Evolutionary conservation across 2,888 invertebrate species (phyloP), one percentile per base, ranked within the genome.

Genomic region (Epinotia ramella): DNA sequence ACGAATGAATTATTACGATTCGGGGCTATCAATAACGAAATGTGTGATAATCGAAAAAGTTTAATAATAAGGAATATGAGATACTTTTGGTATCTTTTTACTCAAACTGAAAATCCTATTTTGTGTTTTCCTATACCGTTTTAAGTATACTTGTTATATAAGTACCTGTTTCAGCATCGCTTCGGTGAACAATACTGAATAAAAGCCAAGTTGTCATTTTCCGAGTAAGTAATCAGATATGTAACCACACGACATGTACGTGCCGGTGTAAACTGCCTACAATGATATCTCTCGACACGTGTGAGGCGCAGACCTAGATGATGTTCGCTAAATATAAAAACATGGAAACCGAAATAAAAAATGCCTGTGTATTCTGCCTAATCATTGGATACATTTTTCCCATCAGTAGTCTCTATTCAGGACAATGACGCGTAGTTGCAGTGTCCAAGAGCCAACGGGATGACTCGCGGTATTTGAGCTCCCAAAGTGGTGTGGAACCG

Each of bases 41-140:
- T 87, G 88, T 88, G 88, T 88, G 85, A 88, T 91, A 90, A 91
- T 91, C 88, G 88, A 88, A 89, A 89, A 91, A 89, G 82, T 90
- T 90, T 85, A 81, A 79, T 80, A 82, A 85, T 82, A 78, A 71
- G 72, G 63, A 62, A 67, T 46, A 70, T 49, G 57, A 57, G 33
- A 28, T 53, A 12, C 24, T 53, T 53, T 28, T 20, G 33, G 33
- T 60, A 20, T 33, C 62, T 62, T 66, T 66, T 67, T 73, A 67
- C 33, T 20, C 18, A 73, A 60, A n/a, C 33, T 33, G 33, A 44
- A 16, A 49, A 53, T 12, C 57, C 40, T 20, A 24, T 53, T 53
- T 53, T 16, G 62, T 20, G 3, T 20, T 20, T 46, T 18, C 18
- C 44, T 46, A 7, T 16, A 44, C 11, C 18, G n/a, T n/a, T 13